Percentiles rank a stretch among this genome's conserved stretches.
Conservation (phyloP, 2,888 invertebrate species). For the Fragum sueziense region DNA sequence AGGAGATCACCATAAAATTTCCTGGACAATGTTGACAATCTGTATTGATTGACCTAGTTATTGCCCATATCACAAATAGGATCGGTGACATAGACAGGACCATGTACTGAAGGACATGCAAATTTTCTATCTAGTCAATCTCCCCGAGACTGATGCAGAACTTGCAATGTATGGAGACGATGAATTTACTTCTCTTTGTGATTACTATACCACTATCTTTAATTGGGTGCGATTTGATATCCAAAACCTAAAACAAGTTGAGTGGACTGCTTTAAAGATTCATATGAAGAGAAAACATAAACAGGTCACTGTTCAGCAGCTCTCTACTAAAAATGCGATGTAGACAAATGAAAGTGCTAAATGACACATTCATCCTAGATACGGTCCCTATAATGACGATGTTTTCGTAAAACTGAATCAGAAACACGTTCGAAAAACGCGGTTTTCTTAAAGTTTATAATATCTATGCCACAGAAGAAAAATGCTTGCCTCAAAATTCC, state of each 20-base stretch:
- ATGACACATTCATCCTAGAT: no score
- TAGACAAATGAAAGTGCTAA: no score
- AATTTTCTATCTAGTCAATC: conserved; percentile 47
- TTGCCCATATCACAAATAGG: conserved; percentile 38
- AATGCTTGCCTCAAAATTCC: no score
- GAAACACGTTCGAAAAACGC: no score
- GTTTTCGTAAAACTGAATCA: no score
- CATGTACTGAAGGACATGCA: conserved; percentile 43
- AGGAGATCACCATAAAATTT: conserved; percentile 7
- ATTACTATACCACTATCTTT: conserved; percentile 20
- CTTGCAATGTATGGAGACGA: conserved; percentile 18
- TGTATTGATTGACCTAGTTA: conserved; percentile 32
- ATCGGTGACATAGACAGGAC: conserved; percentile 40
- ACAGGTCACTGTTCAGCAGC: no score
- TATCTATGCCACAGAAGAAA: no score
- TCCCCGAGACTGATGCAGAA: conserved; percentile 33
- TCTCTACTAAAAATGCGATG: no score
- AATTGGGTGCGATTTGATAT: conserved; percentile 29
- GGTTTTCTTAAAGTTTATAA: no score
- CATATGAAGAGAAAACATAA: no score
- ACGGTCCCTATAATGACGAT: no score
- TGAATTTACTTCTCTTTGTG: conserved; percentile 14
- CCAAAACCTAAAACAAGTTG: conserved; percentile 9
- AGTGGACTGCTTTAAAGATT: conserved; percentile 38
- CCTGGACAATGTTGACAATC: conserved; percentile 29